Conservation (phyloP, 2,113 vertebrate genomes). For the Chionomys nivalis region DNA sequence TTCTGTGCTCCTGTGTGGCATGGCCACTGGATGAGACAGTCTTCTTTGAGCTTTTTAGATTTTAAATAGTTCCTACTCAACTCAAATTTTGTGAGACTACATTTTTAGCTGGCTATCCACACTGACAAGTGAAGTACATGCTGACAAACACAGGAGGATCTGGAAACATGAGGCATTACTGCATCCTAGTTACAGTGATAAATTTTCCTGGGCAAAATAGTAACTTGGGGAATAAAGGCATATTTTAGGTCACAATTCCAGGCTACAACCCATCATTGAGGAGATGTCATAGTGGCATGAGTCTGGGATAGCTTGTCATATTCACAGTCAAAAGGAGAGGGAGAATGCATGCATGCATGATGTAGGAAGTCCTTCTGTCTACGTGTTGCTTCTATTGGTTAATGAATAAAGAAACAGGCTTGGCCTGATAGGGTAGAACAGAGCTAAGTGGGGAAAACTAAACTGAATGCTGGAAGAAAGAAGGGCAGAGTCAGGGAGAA, state of each 20-base stretch:
- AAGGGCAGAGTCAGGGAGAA: too few species aligned
- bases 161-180: constrained; percentile 14
- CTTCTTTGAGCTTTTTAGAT: not conserved
- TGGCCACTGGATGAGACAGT: not conserved
- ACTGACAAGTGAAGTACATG: constrained; percentile 12
- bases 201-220: not conserved
- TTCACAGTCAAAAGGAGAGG: not conserved
- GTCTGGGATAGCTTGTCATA: not conserved
- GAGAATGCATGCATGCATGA: not conserved
- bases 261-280: not conserved
- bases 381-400: too few species aligned
- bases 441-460: too few species aligned
- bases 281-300: not conserved
- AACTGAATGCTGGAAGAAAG: too few species aligned
- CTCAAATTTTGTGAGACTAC: constrained; percentile 29
- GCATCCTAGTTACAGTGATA: not conserved
- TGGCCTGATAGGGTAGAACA: too few species aligned
- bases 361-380: too few species aligned
- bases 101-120: not conserved
- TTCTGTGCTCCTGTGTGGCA: not conserved
- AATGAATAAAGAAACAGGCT: too few species aligned
- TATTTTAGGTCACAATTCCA: not conserved
- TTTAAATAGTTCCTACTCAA: constrained; percentile 1
- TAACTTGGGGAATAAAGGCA: not conserved
- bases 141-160: not conserved